A percentile compares a stretch with the other conserved stretches of the same genome.
phyloP scores from a whole-genome alignment of 1,140 invertebrate species.

The Bombus pyrosoma region DNA sequence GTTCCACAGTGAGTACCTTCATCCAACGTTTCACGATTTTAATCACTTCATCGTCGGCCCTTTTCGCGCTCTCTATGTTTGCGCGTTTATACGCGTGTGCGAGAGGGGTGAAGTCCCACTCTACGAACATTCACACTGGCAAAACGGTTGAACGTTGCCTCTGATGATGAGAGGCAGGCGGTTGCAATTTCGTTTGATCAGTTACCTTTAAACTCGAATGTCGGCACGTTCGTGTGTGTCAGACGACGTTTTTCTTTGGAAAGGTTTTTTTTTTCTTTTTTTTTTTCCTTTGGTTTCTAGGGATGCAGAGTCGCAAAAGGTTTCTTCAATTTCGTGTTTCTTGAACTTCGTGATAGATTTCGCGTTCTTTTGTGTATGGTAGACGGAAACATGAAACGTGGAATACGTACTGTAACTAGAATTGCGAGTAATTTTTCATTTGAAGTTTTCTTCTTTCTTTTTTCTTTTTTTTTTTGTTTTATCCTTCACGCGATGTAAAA shows the following conservation, averaged over 20 bases:
- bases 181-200: conserved; percentile 23
- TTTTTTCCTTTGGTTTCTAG: no score
- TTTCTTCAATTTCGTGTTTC: background rate
- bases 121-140: background rate
- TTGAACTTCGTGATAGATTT: background rate
- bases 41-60: conserved; percentile 14
- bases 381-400: background rate
- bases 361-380: background rate
- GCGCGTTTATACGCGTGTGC: background rate
- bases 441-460: accelerated
- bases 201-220: background rate
- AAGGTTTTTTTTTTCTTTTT: no score
- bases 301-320: no score
- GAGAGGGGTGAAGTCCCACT: background rate
- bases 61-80: background rate
- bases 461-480: background rate
- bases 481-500: background rate
- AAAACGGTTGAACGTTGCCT: background rate
- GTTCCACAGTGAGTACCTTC: conserved; percentile 78
- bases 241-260: background rate
- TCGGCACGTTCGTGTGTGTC: background rate
- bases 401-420: no score
- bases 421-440: background rate
- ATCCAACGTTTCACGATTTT: conserved; percentile 40
- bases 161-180: background rate